Percentiles rank a stretch among this genome's conserved stretches.
These are phyloP conservation scores for Perca schrenkii DNA, from an alignment of 2,113 vertebrate genomes.

Conservation along the genomic window DNA sequence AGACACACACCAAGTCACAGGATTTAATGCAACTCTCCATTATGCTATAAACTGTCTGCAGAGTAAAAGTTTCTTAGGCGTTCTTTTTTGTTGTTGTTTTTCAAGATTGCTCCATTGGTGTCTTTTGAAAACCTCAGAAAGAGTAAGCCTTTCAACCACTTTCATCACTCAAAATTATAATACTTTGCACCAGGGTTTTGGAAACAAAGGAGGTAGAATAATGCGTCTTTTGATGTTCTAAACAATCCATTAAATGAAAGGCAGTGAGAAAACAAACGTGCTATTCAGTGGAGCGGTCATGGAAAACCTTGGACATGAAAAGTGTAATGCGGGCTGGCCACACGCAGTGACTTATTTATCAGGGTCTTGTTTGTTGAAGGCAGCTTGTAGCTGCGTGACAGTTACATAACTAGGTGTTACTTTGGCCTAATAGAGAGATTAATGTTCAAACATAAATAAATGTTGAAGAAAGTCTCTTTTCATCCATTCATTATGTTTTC, in stretches of 20 bases:
- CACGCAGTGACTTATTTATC: constrained; percentile 52
- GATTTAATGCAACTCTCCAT: constrained; percentile 26
- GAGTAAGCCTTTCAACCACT: constrained; percentile 47
- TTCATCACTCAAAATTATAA: constrained; percentile 74
- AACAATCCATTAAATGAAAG: constrained; percentile 75
- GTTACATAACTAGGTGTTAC: constrained; percentile 56
- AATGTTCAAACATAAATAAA: constrained; percentile 43
- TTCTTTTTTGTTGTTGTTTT: constrained; percentile 53
- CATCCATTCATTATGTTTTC: constrained; percentile 60
- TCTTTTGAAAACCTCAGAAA: constrained; percentile 61
- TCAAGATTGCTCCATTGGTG: constrained; percentile 61
- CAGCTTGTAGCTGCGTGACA: constrained; percentile 54
- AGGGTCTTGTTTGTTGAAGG: constrained; percentile 57
- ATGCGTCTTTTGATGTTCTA: constrained; percentile 77
- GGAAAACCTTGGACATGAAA: constrained; percentile 68
- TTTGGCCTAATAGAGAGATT: constrained; percentile 60
- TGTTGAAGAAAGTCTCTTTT: constrained; percentile 53
- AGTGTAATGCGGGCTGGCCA: constrained; percentile 22
- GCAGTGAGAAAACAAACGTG: constrained; percentile 45
- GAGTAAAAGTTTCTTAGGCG: constrained; percentile 13
- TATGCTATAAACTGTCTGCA: constrained; percentile 21
- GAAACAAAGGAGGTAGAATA: constrained; percentile 58
- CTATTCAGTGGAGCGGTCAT: constrained; percentile 51
- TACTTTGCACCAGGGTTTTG: constrained; percentile 50
- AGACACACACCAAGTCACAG: constrained; percentile 27